These are phyloP conservation scores for Phoeniculus purpureus DNA, from an alignment of 2,797 vertebrate species.

Conservation along the genomic window DNA sequence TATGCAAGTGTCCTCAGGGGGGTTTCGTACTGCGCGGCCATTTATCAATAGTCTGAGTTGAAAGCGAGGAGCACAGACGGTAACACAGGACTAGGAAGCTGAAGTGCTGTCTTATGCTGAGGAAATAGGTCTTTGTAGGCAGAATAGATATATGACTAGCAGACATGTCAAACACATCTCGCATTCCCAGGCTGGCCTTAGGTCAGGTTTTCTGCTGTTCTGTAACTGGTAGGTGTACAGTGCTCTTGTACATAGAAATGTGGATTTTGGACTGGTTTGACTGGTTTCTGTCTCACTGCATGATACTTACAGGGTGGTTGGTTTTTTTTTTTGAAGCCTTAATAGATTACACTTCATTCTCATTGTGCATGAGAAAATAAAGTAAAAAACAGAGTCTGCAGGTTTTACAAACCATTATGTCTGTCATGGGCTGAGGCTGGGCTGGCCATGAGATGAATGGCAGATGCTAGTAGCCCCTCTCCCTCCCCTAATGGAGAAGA, in stretches of 20 bases:
- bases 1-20: slow-evolving; percentile 10
- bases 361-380: background rate
- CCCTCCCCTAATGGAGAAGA: too few relatives aligned
- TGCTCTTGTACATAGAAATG: background rate
- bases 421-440: too few relatives aligned
- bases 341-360: background rate
- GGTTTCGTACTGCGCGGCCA: background rate
- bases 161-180: background rate
- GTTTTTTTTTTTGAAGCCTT: slow-evolving; percentile 12
- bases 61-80: background rate
- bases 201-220: background rate
- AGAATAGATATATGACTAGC: background rate
- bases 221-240: background rate
- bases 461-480: too few relatives aligned
- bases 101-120: background rate
- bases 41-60: background rate
- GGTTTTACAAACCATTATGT: background rate
- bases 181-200: background rate
- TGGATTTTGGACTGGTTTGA: slow-evolving; percentile 12
- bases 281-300: slow-evolving; percentile 7
- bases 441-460: too few relatives aligned
- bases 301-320: background rate
- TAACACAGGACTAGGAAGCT: background rate
- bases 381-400: background rate
- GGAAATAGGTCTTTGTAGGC: background rate